These are phyloP conservation scores for Leucoraja erinaceus DNA, from an alignment of 2,113 vertebrate species.

Conservation along the genomic window DNA sequence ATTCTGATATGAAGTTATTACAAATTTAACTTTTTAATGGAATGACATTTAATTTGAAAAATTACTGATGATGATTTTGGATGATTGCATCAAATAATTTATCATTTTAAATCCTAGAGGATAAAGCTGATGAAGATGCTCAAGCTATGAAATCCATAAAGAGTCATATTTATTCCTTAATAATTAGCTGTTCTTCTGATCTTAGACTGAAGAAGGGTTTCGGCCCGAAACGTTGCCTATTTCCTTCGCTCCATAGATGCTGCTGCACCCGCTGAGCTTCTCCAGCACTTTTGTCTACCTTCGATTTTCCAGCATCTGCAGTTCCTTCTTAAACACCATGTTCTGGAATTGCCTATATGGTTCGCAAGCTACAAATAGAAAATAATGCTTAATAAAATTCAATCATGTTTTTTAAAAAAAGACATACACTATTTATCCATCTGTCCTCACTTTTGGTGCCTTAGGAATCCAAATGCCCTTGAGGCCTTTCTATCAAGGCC, in stretches of 20 bases:
- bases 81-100: background rate
- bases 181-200: background rate
- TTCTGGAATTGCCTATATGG: background rate
- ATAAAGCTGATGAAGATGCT: background rate
- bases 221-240: too few relatives aligned
- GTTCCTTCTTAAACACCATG: too few relatives aligned
- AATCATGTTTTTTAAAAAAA: too few relatives aligned
- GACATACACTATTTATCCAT: too few relatives aligned
- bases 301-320: too few relatives aligned
- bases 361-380: background rate
- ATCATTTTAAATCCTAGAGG: constrained; percentile 20
- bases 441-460: too few relatives aligned
- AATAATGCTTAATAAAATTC: background rate
- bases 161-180: background rate
- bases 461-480: too few relatives aligned
- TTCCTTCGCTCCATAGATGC: too few relatives aligned
- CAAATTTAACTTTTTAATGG: background rate
- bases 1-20: background rate
- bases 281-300: too few relatives aligned
- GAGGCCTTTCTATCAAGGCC: too few relatives aligned
- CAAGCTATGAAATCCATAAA: background rate
- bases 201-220: background rate
- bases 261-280: too few relatives aligned
- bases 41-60: background rate
- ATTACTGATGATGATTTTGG: background rate